These are phyloP conservation scores for Cataglyphis rosenhaueri DNA, from an alignment of 2,888 invertebrate species.

Conservation along the genomic window DNA sequence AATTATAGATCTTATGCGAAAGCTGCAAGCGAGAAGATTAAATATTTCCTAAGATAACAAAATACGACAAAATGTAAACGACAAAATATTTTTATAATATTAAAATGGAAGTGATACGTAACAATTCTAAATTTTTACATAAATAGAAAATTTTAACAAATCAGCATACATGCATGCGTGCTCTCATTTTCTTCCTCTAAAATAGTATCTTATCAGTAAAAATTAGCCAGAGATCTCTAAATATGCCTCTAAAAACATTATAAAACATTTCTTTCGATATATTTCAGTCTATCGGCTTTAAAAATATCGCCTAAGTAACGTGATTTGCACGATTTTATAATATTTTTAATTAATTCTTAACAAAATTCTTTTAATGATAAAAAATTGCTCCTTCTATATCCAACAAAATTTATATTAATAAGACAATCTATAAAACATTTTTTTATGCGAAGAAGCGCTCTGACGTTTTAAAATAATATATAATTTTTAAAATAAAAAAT, in stretches of 20 bases:
- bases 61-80: neutral
- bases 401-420: neutral
- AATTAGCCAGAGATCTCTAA: slow-evolving; percentile 14
- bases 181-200: neutral
- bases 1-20: slow-evolving; percentile 5
- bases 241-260: slow-evolving; percentile 28
- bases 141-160: neutral
- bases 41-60: slow-evolving; percentile 19
- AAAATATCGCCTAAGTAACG: slow-evolving; percentile 28
- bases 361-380: neutral
- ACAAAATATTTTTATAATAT: slow-evolving; percentile 20
- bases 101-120: slow-evolving; percentile 27
- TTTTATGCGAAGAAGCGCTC: neutral
- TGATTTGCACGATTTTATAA: neutral
- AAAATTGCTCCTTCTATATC: neutral
- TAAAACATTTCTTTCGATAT: slow-evolving; percentile 40
- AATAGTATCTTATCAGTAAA: slow-evolving; percentile 19
- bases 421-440: neutral
- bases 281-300: slow-evolving; percentile 54
- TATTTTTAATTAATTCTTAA: neutral
- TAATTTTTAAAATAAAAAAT: neutral
- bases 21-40: slow-evolving; percentile 13
- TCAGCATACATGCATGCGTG: neutral
- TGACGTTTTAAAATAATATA: neutral
- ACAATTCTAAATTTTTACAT: slow-evolving; percentile 19